Conservation (phyloP, 2,888 invertebrate genomes). For the Mythimna lalbum region DNA sequence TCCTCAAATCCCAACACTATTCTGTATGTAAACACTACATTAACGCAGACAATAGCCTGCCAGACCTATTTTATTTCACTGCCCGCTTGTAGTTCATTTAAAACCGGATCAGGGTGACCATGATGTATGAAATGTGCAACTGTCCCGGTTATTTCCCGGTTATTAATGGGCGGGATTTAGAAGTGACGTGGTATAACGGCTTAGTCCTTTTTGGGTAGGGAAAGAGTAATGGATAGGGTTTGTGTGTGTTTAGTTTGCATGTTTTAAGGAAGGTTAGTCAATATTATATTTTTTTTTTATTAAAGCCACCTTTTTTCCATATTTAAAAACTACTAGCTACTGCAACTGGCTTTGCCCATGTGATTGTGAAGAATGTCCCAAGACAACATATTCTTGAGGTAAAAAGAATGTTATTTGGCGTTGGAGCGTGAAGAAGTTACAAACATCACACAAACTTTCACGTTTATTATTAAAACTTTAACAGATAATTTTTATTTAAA, state of each 20-base stretch:
- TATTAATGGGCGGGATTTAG: conserved; percentile 59
- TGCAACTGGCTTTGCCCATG: neutral
- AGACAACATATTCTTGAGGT: too few relatives aligned
- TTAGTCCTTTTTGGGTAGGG: conserved; percentile 37
- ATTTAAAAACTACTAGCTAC: neutral
- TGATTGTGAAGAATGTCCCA: neutral
- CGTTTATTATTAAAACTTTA: too few relatives aligned
- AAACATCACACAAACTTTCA: too few relatives aligned
- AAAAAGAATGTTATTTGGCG: too few relatives aligned
- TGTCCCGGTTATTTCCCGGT: conserved; percentile 51
- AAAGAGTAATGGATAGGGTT: conserved; percentile 38
- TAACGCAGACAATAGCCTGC: conserved; percentile 69
- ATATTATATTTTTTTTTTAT: neutral
- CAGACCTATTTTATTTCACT: conserved; percentile 69
- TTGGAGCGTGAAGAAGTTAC: too few relatives aligned
- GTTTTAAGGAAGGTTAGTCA: conserved; percentile 7
- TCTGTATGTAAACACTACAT: conserved; percentile 63
- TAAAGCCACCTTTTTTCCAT: neutral
- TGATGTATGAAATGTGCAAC: conserved; percentile 65
- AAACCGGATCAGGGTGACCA: conserved; percentile 62
- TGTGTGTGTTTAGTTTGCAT: neutral
- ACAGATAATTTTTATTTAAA: too few relatives aligned
- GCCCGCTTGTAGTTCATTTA: conserved; percentile 69
- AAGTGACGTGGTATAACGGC: conserved; percentile 42
- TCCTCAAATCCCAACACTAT: conserved; percentile 50